Evolutionary conservation across 2,113 vertebrate genomes (phyloP).

Genomic region (Machaerirhynchus nigripectus): DNA sequence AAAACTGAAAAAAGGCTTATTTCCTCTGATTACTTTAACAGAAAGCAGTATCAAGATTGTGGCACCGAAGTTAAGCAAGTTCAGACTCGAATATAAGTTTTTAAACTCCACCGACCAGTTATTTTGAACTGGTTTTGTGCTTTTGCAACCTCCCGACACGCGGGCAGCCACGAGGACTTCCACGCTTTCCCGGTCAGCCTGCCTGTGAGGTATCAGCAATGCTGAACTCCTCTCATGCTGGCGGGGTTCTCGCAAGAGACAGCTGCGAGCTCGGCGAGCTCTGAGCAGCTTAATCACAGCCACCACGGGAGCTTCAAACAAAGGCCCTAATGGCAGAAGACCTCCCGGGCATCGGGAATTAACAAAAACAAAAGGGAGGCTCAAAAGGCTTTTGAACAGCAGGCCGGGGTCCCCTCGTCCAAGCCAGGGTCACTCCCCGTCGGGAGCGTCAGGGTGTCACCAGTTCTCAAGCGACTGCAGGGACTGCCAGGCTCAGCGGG

Average conservation of each 20-base stretch:
- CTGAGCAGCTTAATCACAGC: background rate
- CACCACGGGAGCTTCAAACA: background rate
- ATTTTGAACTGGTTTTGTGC: background rate
- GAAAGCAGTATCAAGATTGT: background rate
- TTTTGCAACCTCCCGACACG: background rate
- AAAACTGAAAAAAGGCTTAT: background rate
- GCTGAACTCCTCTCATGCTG: rapidly evolving
- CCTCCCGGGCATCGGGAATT: background rate
- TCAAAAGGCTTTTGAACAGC: background rate
- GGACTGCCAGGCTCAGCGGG: background rate
- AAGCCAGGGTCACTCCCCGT: background rate
- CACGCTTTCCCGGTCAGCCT: rapidly evolving
- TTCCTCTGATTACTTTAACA: background rate
- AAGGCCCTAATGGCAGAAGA: background rate
- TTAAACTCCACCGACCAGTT: background rate
- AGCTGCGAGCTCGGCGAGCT: background rate
- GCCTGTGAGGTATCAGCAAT: rapidly evolving
- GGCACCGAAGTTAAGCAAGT: background rate
- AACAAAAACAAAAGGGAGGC: background rate
- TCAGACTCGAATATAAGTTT: background rate
- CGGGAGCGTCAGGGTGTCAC: background rate
- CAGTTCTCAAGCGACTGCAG: background rate
- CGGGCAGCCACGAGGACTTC: background rate
- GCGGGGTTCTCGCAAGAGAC: too few relatives aligned
- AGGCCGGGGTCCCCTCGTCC: background rate